Conservation (phyloP, 2,797 vertebrate genomes). For the Epinephelus malabaricus region DNA sequence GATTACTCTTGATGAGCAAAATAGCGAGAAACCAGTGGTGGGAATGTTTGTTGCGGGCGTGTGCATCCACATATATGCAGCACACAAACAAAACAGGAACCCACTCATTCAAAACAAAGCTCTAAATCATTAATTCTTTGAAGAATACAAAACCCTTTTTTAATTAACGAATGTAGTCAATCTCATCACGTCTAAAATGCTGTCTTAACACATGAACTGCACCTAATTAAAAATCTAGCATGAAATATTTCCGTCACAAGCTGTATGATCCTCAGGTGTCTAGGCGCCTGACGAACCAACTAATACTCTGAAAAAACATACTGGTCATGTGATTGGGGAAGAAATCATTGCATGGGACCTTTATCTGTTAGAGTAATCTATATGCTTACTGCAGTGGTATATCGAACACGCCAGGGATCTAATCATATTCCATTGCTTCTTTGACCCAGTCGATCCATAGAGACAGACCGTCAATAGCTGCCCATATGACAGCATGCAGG, state of each 20-base stretch:
- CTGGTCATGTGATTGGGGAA: background rate
- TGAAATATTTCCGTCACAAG: background rate
- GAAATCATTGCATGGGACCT: constrained; percentile 23
- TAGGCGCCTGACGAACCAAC: background rate
- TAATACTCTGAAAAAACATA: background rate
- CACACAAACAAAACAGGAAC: background rate
- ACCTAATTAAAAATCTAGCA: background rate
- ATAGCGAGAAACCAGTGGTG: background rate
- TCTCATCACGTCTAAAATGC: too few species aligned
- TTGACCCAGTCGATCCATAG: constrained; percentile 60
- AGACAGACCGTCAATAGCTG: constrained; percentile 57
- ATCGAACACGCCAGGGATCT: constrained; percentile 45
- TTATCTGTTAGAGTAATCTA: constrained; percentile 17
- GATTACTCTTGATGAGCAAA: background rate
- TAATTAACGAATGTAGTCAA: background rate
- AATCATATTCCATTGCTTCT: constrained; percentile 60
- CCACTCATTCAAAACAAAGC: background rate
- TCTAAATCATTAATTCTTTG: background rate
- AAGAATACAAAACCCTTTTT: background rate
- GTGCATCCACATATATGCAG: background rate
- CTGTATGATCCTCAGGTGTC: background rate
- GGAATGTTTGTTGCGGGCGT: background rate
- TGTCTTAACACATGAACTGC: background rate
- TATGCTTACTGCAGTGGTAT: constrained; percentile 42
- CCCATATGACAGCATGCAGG: constrained; percentile 53